These are phyloP conservation scores for Lasius fuliginosus DNA, from an alignment of 2,888 invertebrate genomes.

Conservation along the genomic window DNA sequence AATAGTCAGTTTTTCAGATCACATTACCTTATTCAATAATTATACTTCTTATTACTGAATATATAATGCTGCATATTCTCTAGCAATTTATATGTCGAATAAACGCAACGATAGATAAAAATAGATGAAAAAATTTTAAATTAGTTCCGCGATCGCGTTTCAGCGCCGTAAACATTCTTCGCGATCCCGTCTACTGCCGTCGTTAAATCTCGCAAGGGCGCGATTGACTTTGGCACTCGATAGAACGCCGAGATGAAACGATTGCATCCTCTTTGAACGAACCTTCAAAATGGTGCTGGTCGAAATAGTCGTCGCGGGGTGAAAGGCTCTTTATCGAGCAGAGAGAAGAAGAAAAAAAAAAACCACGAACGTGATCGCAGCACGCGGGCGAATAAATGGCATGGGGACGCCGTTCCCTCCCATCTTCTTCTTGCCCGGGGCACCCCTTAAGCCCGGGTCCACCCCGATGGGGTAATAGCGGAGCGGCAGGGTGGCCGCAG, in stretches of 20 bases:
- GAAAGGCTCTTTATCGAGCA: conserved; percentile 74
- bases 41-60: background rate
- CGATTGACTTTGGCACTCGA: conserved; percentile 5
- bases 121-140: background rate
- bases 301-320: background rate
- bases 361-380: conserved; percentile 77
- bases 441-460: conserved; percentile 70
- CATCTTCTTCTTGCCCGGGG: conserved; percentile 74
- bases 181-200: background rate
- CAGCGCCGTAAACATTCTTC: background rate
- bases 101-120: background rate
- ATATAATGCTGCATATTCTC: background rate
- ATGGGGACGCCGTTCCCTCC: conserved; percentile 71
- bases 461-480: conserved; percentile 80
- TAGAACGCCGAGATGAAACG: conserved; percentile 10
- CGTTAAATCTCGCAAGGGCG: conserved; percentile 5
- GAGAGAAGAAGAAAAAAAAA: conserved; percentile 74
- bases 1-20: background rate
- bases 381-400: conserved; percentile 75
- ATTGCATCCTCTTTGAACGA: conserved; percentile 39
- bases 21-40: background rate
- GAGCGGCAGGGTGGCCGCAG: conserved; percentile 80
- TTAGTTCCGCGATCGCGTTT: conserved; percentile 5
- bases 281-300: background rate
- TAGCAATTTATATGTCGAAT: background rate